Conservation (phyloP, 2,113 vertebrate genomes). For the Triplophysa dalaica region DNA sequence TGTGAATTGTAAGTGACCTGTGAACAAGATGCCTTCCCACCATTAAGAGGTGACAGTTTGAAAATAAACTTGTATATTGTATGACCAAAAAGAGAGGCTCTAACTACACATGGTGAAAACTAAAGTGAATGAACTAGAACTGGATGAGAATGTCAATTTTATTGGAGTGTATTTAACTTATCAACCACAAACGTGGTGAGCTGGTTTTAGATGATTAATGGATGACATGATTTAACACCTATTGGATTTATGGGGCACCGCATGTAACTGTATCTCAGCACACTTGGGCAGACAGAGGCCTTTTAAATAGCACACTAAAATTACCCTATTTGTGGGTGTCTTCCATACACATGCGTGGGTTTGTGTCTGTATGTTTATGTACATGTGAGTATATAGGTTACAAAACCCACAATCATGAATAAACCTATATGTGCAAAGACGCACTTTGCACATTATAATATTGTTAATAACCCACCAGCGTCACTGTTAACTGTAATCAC, state of each 20-base stretch:
- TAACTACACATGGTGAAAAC: not conserved
- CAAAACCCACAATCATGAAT: not conserved
- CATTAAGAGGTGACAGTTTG: not conserved
- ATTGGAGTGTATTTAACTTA: conserved; percentile 8
- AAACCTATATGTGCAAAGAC: not conserved
- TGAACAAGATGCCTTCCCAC: not conserved
- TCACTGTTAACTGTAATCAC: too few relatives aligned
- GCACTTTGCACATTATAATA: too few relatives aligned
- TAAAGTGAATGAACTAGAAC: not conserved
- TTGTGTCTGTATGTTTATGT: not conserved
- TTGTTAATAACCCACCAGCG: too few relatives aligned
- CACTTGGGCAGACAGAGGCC: conserved; percentile 67
- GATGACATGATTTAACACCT: conserved; percentile 67
- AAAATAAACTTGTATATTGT: not conserved
- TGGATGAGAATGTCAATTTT: not conserved
- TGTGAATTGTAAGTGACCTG: not conserved
- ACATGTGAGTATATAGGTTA: not conserved
- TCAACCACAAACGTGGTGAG: conserved; percentile 31
- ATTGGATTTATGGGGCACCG: conserved; percentile 66
- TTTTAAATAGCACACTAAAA: conserved; percentile 73
- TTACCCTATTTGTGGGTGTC: conserved; percentile 69
- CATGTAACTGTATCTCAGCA: conserved; percentile 76
- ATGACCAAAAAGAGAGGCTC: not conserved
- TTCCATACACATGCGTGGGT: conserved; percentile 8
- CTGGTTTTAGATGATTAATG: conserved; percentile 60